These are phyloP conservation scores for Eubucco bourcierii DNA, from an alignment of 2,113 vertebrate genomes.

Conservation along the genomic window DNA sequence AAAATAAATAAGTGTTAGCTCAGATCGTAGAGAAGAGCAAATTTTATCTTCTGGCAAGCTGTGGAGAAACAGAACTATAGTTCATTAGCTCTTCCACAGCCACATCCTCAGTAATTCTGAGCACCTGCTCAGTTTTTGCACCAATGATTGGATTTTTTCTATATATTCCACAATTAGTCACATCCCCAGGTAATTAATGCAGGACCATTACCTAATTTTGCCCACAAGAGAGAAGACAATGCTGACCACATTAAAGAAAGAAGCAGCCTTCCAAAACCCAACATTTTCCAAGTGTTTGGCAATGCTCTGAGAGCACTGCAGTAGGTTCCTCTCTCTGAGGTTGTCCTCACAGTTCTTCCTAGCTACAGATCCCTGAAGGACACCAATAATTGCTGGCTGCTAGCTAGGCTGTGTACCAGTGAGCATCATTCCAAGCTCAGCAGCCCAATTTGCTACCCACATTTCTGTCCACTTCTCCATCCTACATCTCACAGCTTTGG, in stretches of 20 bases:
- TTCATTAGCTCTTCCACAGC: not conserved
- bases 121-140: not conserved
- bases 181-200: not conserved
- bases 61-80: not conserved
- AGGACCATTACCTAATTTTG: not conserved
- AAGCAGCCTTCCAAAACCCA: not conserved
- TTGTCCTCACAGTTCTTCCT: not conserved
- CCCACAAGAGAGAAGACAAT: not conserved
- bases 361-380: not conserved
- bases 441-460: not conserved
- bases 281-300: not conserved
- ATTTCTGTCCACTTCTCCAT: not conserved
- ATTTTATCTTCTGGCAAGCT: not conserved
- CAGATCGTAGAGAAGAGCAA: not conserved
- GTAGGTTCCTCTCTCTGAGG: not conserved
- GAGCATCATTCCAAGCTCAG: not conserved
- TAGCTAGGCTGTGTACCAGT: not conserved
- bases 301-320: not conserved
- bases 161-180: not conserved
- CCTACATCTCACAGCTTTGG: not conserved
- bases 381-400: not conserved
- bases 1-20: constrained; percentile 66
- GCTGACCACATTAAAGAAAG: not conserved
- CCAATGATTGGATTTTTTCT: not conserved
- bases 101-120: not conserved